Evolutionary conservation across 2,113 vertebrate genomes (phyloP).

Genomic region (Mirounga angustirostris): DNA sequence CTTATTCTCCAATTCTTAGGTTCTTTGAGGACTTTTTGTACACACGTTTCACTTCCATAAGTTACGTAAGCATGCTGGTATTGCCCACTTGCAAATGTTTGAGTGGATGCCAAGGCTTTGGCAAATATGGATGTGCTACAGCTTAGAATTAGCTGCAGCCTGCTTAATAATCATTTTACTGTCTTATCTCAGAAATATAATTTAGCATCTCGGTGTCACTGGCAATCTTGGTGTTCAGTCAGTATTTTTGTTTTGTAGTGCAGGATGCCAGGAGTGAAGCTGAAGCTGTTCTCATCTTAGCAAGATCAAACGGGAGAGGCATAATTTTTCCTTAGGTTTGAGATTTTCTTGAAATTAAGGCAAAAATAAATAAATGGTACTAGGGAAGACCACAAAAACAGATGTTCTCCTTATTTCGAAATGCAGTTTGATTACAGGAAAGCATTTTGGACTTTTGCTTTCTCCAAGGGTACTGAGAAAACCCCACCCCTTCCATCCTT

Average conservation of each 20-base stretch:
- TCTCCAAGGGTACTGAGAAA: background rate
- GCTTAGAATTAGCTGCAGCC: background rate
- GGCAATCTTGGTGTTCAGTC: background rate
- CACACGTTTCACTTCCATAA: background rate
- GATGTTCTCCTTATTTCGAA: background rate
- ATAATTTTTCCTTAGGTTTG: background rate
- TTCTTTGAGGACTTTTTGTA: background rate
- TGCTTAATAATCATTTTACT: background rate
- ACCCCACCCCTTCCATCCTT: background rate
- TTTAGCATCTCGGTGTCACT: background rate
- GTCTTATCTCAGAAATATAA: constrained; percentile 32
- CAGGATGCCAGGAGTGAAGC: background rate
- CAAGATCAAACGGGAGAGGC: background rate
- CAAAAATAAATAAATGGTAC: background rate
- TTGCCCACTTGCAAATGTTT: constrained; percentile 16
- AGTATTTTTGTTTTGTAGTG: constrained; percentile 23
- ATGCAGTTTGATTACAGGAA: background rate
- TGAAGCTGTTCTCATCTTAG: background rate
- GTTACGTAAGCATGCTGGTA: background rate
- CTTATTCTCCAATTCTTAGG: background rate
- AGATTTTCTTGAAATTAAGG: constrained; percentile 35
- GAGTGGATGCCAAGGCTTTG: background rate
- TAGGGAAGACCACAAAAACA: background rate
- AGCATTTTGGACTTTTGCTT: background rate
- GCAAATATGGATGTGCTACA: background rate